phyloP scores from a whole-genome alignment of 2,888 invertebrate genomes.

The Linnaemya vulpina region DNA sequence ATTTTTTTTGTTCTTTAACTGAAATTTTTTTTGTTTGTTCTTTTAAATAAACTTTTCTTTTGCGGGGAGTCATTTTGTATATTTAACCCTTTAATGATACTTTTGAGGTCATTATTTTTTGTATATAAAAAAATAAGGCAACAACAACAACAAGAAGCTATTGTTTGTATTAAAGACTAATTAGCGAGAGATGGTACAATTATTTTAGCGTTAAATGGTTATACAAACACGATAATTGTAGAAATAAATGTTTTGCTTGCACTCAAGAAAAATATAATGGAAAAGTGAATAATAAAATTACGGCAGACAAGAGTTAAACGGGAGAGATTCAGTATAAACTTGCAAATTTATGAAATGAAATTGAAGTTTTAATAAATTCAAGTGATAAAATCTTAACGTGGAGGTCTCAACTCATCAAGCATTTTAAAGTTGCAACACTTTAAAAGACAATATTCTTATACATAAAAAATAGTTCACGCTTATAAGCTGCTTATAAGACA shows the following conservation, averaged over 20 bases:
- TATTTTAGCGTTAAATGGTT: background rate
- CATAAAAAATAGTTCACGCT: no score
- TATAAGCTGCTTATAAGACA: no score
- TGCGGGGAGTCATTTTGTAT: slow-evolving; percentile 28
- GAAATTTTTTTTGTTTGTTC: background rate
- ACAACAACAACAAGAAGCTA: background rate
- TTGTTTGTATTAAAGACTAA: slow-evolving; percentile 45
- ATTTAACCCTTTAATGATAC: slow-evolving; percentile 62
- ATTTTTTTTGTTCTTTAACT: no score
- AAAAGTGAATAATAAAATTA: background rate
- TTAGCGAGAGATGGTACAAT: slow-evolving; percentile 28
- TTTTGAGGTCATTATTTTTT: slow-evolving; percentile 58
- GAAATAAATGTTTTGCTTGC: background rate
- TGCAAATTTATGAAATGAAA: no score
- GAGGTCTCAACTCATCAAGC: no score
- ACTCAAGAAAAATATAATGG: background rate
- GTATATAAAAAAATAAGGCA: background rate
- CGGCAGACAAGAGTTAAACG: no score
- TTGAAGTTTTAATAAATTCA: no score
- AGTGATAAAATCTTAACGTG: no score
- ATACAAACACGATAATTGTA: background rate
- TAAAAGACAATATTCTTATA: no score
- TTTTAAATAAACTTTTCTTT: slow-evolving; percentile 4
- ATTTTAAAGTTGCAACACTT: no score
- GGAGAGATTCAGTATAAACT: no score